Percentiles rank a stretch among this genome's conserved stretches.
Conservation (phyloP, 2,888 invertebrate species). For the Drepanosiphum platanoidis region DNA sequence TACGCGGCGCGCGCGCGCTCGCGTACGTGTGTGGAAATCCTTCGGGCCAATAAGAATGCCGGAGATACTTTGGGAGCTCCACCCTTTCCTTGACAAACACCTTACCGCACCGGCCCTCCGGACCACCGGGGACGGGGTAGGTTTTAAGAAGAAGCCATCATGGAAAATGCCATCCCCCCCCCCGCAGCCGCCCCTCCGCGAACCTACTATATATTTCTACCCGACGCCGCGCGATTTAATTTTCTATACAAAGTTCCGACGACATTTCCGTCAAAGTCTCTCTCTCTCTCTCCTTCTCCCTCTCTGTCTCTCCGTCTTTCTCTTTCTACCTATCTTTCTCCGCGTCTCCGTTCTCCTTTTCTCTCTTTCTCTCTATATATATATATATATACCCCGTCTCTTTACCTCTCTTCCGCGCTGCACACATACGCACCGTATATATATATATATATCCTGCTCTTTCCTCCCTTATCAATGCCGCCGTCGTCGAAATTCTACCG, state of each 20-base stretch:
- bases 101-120: conserved; percentile 40
- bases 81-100: conserved; percentile 53
- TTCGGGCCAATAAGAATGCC: conserved; percentile 57
- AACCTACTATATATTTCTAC: not conserved
- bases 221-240: conserved; percentile 32
- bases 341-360: conserved; percentile 3
- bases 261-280: conserved; percentile 56
- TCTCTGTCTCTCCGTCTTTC: not conserved
- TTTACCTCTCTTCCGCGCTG: not conserved
- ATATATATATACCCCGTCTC: too few relatives aligned
- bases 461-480: conserved; percentile 32
- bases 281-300: not conserved
- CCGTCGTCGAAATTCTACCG: conserved; percentile 8
- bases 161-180: conserved; percentile 46
- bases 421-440: not conserved
- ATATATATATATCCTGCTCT: conserved; percentile 15
- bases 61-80: conserved; percentile 59
- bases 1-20: not conserved
- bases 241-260: conserved; percentile 58
- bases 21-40: conserved; percentile 36
- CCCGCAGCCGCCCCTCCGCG: not conserved
- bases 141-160: conserved; percentile 62
- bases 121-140: conserved; percentile 14
- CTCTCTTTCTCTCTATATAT: too few relatives aligned
- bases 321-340: not conserved